A percentile compares a stretch with the other conserved stretches of the same genome.
Evolutionary conservation across 2,888 invertebrate species (phyloP).

Genomic region (Exocentrus adspersus): DNA sequence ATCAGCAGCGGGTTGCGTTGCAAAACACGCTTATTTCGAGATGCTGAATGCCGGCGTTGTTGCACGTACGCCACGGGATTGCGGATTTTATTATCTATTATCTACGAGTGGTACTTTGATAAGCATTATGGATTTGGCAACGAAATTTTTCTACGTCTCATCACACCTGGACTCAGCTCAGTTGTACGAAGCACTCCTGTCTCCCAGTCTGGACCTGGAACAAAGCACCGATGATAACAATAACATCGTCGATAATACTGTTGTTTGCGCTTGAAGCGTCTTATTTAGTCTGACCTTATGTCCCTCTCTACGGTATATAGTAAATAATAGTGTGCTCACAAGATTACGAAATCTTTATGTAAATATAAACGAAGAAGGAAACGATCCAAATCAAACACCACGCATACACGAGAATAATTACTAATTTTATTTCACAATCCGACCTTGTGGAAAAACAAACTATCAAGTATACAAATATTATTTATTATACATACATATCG

Average conservation of each 20-base stretch:
- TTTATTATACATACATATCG: constrained; percentile 33
- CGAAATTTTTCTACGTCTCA: background rate
- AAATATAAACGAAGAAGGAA: constrained; percentile 28
- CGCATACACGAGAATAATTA: constrained; percentile 17
- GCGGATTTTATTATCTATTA: constrained; percentile 5
- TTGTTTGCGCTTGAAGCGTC: constrained; percentile 1
- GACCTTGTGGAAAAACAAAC: constrained; percentile 44
- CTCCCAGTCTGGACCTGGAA: no score
- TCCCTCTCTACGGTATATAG: constrained; percentile 17
- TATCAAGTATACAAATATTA: no score
- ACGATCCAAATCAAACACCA: constrained; percentile 28
- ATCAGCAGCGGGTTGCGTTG: constrained; percentile 13
- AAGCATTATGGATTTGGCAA: background rate
- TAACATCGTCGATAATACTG: no score
- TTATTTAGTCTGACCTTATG: constrained; percentile 25
- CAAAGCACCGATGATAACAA: no score
- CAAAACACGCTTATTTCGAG: constrained; percentile 25
- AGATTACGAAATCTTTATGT: constrained; percentile 23
- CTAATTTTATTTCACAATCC: constrained; percentile 28
- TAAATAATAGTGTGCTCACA: constrained; percentile 25
- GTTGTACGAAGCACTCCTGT: no score
- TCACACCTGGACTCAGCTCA: no score
- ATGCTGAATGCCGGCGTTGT: constrained; percentile 1
- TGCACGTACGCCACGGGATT: background rate
- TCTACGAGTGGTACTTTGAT: background rate